These are phyloP conservation scores for Callimorpha dominula DNA, from an alignment of 2,888 invertebrate species.

Conservation along the genomic window DNA sequence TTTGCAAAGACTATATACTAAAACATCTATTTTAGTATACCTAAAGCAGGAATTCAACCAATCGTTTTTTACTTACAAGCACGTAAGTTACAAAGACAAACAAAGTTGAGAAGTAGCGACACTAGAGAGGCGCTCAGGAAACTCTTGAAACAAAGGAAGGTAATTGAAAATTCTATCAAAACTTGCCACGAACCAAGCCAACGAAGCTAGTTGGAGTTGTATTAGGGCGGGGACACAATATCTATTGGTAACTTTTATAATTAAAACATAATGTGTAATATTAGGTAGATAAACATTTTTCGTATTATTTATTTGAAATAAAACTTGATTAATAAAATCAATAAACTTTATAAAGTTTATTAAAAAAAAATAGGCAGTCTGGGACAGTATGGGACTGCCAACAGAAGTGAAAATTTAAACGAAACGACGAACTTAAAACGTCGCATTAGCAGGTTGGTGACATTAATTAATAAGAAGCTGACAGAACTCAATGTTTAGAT, in stretches of 20 bases:
- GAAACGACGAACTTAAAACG: too few species aligned
- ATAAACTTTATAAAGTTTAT: too few species aligned
- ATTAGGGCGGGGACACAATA: slow-evolving; percentile 45
- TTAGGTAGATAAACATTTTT: too few species aligned
- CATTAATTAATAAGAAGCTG: too few species aligned
- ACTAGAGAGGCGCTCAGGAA: slow-evolving; percentile 57
- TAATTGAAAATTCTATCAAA: slow-evolving; percentile 87
- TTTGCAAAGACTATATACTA: not conserved
- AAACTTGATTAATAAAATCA: too few species aligned
- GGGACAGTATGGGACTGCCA: too few species aligned
- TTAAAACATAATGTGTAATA: not conserved
- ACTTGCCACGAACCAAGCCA: slow-evolving; percentile 79
- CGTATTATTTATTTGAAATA: too few species aligned
- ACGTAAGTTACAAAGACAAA: slow-evolving; percentile 40
- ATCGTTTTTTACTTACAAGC: slow-evolving; percentile 11
- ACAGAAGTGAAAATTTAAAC: too few species aligned
- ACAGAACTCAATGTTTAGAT: too few species aligned
- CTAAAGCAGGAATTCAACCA: not conserved
- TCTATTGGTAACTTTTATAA: not conserved
- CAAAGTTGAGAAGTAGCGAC: slow-evolving; percentile 44
- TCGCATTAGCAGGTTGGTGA: too few species aligned
- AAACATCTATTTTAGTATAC: not conserved
- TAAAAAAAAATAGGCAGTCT: too few species aligned
- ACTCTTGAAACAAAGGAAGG: slow-evolving; percentile 84
- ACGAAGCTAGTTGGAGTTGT: slow-evolving; percentile 56